These are phyloP conservation scores for Tuberolachnus salignus DNA, from an alignment of 2,888 invertebrate genomes.

Conservation along the genomic window DNA sequence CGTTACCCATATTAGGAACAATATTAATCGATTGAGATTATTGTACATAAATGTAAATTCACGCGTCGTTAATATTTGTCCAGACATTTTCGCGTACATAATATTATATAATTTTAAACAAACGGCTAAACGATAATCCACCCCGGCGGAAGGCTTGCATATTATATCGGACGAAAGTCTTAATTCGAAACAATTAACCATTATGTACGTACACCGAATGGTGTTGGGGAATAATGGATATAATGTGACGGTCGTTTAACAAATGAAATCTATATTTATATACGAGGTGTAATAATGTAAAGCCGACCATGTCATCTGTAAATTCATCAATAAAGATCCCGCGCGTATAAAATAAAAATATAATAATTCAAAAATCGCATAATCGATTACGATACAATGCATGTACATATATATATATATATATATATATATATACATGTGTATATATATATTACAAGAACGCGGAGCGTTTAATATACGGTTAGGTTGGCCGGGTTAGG, in stretches of 20 bases:
- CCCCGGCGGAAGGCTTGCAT: not conserved
- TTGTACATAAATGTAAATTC: too few species aligned
- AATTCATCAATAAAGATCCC: slow-evolving; percentile 48
- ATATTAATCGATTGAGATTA: slow-evolving; percentile 17
- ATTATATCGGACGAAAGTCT: not conserved
- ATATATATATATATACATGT: too few species aligned
- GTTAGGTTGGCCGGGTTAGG: slow-evolving; percentile 16
- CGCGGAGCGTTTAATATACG: not conserved
- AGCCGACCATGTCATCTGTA: slow-evolving; percentile 20
- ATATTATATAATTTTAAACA: slow-evolving; percentile 1
- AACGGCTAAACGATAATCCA: not conserved
- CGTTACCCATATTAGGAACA: not conserved
- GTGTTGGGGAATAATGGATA: not conserved
- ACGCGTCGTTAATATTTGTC: too few species aligned
- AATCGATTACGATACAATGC: too few species aligned
- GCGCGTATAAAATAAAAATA: slow-evolving; percentile 16
- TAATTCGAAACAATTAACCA: slow-evolving; percentile 29
- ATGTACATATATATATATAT: too few species aligned
- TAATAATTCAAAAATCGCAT: too few species aligned
- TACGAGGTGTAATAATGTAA: too few species aligned
- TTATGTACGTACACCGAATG: not conserved
- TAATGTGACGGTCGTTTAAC: not conserved
- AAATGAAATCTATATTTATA: too few species aligned
- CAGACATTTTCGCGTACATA: not conserved
- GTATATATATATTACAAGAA: slow-evolving; percentile 28